Evolutionary conservation across 2,888 invertebrate species (phyloP).

Genomic region (Brachynemurus nebulosus): DNA sequence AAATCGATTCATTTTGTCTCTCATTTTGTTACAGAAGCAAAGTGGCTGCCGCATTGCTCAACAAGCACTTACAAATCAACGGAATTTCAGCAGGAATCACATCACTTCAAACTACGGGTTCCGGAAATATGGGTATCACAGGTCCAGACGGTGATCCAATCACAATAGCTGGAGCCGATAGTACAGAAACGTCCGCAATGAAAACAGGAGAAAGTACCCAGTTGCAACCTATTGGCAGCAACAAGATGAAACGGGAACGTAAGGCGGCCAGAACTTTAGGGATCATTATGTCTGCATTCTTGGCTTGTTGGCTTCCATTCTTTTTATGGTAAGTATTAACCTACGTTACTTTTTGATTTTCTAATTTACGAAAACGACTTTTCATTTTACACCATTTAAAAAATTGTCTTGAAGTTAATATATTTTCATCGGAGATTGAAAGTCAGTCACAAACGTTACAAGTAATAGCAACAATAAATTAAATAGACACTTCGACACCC

Average conservation of each 20-base stretch:
- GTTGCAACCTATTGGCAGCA: conserved; percentile 63
- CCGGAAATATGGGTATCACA: conserved; percentile 11
- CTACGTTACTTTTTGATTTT: too few relatives aligned
- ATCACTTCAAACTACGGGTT: conserved; percentile 32
- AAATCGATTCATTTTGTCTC: too few relatives aligned
- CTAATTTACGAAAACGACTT: too few relatives aligned
- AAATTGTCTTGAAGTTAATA: too few relatives aligned
- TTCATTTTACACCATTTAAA: too few relatives aligned
- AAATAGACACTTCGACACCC: too few relatives aligned
- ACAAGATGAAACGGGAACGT: conserved; percentile 80
- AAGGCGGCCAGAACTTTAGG: conserved; percentile 91
- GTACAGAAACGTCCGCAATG: conserved; percentile 27
- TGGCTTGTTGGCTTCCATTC: conserved; percentile 92
- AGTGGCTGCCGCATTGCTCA: conserved; percentile 72
- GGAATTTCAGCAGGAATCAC: conserved; percentile 59
- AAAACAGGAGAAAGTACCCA: conserved; percentile 46
- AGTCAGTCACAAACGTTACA: too few relatives aligned
- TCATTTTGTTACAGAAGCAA: conserved; percentile 74
- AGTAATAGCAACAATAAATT: too few relatives aligned
- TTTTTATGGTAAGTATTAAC: conserved; percentile 71
- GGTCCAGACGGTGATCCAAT: conserved; percentile 23
- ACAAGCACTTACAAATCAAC: conserved; percentile 82
- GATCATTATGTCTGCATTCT: conserved; percentile 91
- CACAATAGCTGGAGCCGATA: conserved; percentile 23
- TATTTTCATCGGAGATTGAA: too few relatives aligned